Evolutionary conservation across 1,140 invertebrate genomes (phyloP).

Genomic region (Scaptomyza graminum): DNA sequence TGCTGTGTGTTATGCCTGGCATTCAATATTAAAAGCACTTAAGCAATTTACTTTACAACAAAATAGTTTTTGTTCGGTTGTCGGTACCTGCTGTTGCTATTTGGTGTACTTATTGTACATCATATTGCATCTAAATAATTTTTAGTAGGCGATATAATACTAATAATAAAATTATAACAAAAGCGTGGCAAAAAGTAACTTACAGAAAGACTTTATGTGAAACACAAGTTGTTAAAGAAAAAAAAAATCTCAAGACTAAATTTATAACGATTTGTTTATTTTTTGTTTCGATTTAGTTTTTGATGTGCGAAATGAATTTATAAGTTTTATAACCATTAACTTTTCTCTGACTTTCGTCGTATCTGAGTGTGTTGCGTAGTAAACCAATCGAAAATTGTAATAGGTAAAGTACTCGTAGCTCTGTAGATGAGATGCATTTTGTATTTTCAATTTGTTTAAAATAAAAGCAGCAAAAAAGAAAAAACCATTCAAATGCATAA

Average conservation of each 20-base stretch:
- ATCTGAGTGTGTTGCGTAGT: slow-evolving; percentile 58
- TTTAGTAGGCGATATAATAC: slow-evolving; percentile 14
- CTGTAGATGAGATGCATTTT: slow-evolving; percentile 35
- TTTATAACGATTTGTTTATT: slow-evolving; percentile 16
- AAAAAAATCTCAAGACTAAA: slow-evolving; percentile 20
- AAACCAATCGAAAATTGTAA: slow-evolving; percentile 41
- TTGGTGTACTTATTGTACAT: slow-evolving; percentile 5
- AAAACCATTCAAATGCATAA: slow-evolving; percentile 29
- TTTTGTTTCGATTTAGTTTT: slow-evolving; percentile 1
- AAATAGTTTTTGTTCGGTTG: slow-evolving; percentile 9
- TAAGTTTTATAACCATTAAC: slow-evolving; percentile 28
- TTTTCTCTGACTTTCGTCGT: slow-evolving; percentile 37
- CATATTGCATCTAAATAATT: slow-evolving; percentile 49
- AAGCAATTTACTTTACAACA: neutral
- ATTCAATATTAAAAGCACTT: neutral
- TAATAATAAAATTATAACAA: slow-evolving; percentile 18
- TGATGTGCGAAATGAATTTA: slow-evolving; percentile 39
- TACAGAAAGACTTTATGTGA: neutral
- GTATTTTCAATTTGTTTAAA: slow-evolving; percentile 29
- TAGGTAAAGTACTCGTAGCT: slow-evolving; percentile 45
- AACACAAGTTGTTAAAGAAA: slow-evolving; percentile 23
- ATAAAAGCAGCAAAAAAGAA: slow-evolving; percentile 4
- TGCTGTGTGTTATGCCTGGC: slow-evolving; percentile 19
- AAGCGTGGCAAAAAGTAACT: slow-evolving; percentile 3
- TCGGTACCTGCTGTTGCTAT: slow-evolving; percentile 30